Percentiles rank a stretch among this genome's conserved stretches.
Conservation (phyloP, 2,113 vertebrate genomes). For the Syngnathus typhle region DNA sequence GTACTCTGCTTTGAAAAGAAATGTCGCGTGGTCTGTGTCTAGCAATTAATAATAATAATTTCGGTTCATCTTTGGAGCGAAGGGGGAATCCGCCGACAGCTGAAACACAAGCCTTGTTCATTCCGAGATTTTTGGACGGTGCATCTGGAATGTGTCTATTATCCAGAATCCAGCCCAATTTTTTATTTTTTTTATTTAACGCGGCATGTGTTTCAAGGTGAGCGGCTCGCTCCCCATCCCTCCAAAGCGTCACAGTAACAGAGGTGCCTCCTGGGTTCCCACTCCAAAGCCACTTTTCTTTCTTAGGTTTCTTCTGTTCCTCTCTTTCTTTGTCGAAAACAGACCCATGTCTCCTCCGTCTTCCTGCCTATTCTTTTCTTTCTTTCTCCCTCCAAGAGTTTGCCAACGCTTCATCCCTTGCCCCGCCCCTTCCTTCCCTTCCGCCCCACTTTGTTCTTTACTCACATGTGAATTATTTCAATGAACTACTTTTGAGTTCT, state of each 20-base stretch:
- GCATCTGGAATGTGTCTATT: not conserved
- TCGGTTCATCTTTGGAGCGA: constrained; percentile 32
- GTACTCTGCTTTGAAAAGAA: not conserved
- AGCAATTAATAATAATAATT: constrained; percentile 33
- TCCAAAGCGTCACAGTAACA: constrained; percentile 70
- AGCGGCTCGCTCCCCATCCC: constrained; percentile 33
- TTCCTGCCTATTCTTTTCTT: constrained; percentile 64
- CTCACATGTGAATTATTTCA: constrained; percentile 80
- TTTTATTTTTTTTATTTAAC: too few species aligned
- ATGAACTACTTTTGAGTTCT: constrained; percentile 73
- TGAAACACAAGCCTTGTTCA: constrained; percentile 7
- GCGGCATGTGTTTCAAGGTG: constrained; percentile 18
- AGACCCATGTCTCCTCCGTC: constrained; percentile 83
- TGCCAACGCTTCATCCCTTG: constrained; percentile 77
- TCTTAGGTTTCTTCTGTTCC: constrained; percentile 84
- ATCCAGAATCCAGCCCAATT: not conserved
- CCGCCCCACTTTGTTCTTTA: constrained; percentile 77
- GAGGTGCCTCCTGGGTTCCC: constrained; percentile 78
- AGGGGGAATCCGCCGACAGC: constrained; percentile 18
- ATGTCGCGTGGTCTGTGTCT: constrained; percentile 55
- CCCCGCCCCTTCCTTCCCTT: constrained; percentile 11
- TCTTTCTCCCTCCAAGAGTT: constrained; percentile 82
- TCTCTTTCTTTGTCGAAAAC: constrained; percentile 81
- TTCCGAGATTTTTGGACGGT: not conserved
- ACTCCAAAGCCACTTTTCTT: constrained; percentile 75